These are phyloP conservation scores for Promerops cafer DNA, from an alignment of 2,113 vertebrate genomes.

Conservation along the genomic window DNA sequence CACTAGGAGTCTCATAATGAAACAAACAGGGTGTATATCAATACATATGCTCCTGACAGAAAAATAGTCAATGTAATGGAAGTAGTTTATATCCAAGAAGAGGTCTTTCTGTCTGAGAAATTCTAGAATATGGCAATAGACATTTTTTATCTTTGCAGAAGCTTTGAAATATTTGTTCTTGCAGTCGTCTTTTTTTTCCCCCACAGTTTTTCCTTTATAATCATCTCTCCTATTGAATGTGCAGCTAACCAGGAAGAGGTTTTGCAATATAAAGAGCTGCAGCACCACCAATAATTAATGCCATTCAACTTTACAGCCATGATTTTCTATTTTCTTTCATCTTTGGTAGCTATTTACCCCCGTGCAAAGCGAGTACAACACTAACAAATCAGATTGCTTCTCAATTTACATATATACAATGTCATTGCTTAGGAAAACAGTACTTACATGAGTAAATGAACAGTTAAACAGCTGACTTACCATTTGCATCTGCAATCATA, in stretches of 20 bases:
- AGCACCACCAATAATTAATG: constrained; percentile 31
- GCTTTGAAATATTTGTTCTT: not conserved
- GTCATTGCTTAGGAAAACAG: constrained; percentile 39
- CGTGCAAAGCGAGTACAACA: constrained; percentile 1
- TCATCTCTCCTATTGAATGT: not conserved
- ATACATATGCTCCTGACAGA: not conserved
- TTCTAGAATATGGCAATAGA: not conserved
- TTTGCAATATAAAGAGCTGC: constrained; percentile 15
- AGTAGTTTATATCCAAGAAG: not conserved
- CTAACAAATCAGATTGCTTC: constrained; percentile 47
- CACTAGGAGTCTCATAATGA: not conserved
- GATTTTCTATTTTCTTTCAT: constrained; percentile 41
- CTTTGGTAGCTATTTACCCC: constrained; percentile 33
- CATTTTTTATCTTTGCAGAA: not conserved
- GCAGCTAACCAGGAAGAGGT: not conserved
- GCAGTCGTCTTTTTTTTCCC: not conserved
- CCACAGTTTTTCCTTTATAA: not conserved
- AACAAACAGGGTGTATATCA: not conserved
- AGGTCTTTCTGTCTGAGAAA: not conserved
- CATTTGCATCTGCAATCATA: constrained; percentile 45
- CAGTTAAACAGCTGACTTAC: constrained; percentile 55
- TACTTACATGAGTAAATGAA: constrained; percentile 52
- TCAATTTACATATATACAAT: constrained; percentile 50
- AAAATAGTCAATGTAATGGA: not conserved
- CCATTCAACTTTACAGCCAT: constrained; percentile 18